Evolutionary conservation across 2,113 vertebrate species (phyloP).

Genomic region (Pachyramphus minor): DNA sequence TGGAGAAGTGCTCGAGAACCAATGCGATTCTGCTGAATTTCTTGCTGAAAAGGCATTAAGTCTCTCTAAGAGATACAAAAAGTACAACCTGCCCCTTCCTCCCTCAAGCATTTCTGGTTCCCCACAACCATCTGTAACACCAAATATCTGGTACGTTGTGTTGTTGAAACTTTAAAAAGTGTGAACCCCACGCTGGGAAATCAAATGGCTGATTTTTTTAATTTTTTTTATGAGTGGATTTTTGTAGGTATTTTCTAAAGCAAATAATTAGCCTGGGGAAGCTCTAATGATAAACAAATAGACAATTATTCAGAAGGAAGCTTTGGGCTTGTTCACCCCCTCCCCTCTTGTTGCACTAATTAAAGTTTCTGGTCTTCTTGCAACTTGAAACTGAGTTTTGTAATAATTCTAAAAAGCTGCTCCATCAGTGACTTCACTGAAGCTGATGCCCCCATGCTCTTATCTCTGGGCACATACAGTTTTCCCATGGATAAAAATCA

Average conservation of each 20-base stretch:
- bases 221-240: background rate
- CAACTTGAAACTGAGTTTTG: background rate
- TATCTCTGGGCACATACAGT: background rate
- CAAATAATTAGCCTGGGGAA: constrained; percentile 1
- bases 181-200: constrained; percentile 49
- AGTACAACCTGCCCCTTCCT: constrained; percentile 69
- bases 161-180: constrained; percentile 52
- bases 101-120: constrained; percentile 69
- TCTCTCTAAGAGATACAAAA: constrained; percentile 51
- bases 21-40: constrained; percentile 52
- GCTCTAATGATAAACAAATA: constrained; percentile 29
- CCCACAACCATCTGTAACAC: constrained; percentile 57
- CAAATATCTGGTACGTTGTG: constrained; percentile 41
- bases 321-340: background rate
- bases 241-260: constrained; percentile 58
- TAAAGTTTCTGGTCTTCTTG: background rate
- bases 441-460: background rate
- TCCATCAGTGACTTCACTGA: background rate
- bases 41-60: constrained; percentile 51
- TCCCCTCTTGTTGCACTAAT: background rate
- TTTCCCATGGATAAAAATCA: background rate
- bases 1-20: constrained; percentile 54
- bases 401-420: background rate
- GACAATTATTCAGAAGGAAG: background rate
- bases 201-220: background rate